phyloP scores from a whole-genome alignment of 2,797 vertebrate genomes.

The Danio jaintianensis region DNA sequence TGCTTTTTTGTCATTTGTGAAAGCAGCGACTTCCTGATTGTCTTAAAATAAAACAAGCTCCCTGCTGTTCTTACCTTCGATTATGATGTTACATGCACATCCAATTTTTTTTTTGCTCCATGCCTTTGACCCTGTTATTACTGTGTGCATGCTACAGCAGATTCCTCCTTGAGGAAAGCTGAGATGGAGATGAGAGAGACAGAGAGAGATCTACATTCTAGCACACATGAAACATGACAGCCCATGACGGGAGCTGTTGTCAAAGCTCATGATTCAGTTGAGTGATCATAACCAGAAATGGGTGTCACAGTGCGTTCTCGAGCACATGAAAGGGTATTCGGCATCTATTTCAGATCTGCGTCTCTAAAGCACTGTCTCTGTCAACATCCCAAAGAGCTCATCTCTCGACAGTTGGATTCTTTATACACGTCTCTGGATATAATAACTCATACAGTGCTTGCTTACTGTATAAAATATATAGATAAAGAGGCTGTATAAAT shows the following conservation, averaged over 20 bases:
- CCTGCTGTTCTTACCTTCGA: background rate
- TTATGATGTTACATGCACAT: background rate
- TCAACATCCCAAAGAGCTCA: constrained; percentile 8
- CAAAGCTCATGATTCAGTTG: constrained; percentile 42
- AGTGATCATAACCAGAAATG: constrained; percentile 53
- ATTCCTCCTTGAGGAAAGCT: constrained; percentile 10
- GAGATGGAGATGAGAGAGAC: background rate
- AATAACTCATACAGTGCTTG: background rate
- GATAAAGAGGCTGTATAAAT: background rate
- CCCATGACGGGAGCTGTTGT: constrained; percentile 51
- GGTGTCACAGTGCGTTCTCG: constrained; percentile 31
- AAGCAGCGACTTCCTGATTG: background rate
- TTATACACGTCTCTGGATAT: background rate
- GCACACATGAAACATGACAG: constrained; percentile 56
- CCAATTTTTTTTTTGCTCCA: background rate
- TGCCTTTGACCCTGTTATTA: constrained; percentile 7
- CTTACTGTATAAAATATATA: background rate
- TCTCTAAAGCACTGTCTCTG: constrained; percentile 19
- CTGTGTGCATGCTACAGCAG: background rate
- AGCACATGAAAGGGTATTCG: constrained; percentile 17
- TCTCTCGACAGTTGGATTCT: background rate
- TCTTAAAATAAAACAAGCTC: background rate
- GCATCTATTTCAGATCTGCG: constrained; percentile 11
- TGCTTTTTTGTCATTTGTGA: background rate
- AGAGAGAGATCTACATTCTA: constrained; percentile 39